phyloP scores from a whole-genome alignment of 2,888 invertebrate genomes.

The Schrankia costaestrigalis region DNA sequence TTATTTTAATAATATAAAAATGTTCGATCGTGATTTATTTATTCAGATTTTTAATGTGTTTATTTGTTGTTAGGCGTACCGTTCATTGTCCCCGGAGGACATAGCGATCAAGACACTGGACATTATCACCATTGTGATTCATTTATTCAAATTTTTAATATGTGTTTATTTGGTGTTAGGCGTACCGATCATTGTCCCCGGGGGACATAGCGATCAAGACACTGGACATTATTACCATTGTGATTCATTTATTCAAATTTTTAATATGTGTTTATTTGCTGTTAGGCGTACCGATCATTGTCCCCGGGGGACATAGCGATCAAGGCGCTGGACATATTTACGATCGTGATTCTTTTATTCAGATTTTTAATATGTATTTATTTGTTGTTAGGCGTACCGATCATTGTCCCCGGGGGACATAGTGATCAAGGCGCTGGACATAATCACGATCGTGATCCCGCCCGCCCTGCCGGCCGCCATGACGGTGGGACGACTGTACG shows the following conservation, averaged over 20 bases:
- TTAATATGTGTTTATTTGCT: neutral
- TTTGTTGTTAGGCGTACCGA: constrained; percentile 75
- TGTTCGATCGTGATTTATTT: too few relatives aligned
- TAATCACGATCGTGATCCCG: constrained; percentile 97
- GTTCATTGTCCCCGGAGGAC: too few relatives aligned
- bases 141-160: too few relatives aligned
- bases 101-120: too few relatives aligned
- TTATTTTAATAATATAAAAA: too few relatives aligned
- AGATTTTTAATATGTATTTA: neutral
- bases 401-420: constrained; percentile 83
- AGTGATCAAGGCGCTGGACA: constrained; percentile 90
- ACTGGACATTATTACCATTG: too few relatives aligned
- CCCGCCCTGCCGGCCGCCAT: constrained; percentile 98
- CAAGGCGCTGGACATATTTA: constrained; percentile 94
- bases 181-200: too few relatives aligned
- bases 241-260: neutral
- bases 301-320: constrained; percentile 83
- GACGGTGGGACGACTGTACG: constrained; percentile 96
- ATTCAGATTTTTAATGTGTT: too few relatives aligned
- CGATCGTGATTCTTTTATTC: neutral
- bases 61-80: too few relatives aligned
- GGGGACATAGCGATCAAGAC: too few relatives aligned
- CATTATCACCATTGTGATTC: too few relatives aligned
- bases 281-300: constrained; percentile 82
- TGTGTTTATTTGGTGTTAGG: too few relatives aligned